Base-by-base conservation (phyloP, 2,797 vertebrate species). In the Neomorphus geoffroyi region DNA sequence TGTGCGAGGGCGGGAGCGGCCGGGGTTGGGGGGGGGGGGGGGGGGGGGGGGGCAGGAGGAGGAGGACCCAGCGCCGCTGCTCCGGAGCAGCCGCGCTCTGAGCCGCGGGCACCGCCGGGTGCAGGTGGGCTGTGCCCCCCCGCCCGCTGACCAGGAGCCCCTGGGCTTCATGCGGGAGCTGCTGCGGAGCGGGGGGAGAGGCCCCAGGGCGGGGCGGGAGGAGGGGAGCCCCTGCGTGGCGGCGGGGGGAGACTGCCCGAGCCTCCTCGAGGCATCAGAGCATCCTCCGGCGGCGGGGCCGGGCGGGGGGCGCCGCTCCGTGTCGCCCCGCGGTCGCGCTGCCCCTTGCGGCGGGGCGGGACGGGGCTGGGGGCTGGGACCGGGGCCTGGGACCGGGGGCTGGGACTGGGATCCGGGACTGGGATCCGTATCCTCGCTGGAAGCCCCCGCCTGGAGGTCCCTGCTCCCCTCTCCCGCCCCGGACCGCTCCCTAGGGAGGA, bases 1-100 rank as follows among this genome's bases (percentile, higher is more conserved):
- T 93, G 93, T 66, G 94, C 69, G 90, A 93, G 91, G 82, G 95
- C 96, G 66, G 95, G 94, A 89, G 93, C 73, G 86, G 92, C 93
- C 93, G 91, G 13, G 19, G n/a, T n/a, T n/a, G 46, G 46, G 19
- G 46, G 46, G 43, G 14, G n/a, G 19, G 46, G 46, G 43, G 14
- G n/a, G n/a, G n/a, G n/a, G n/a, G n/a, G n/a, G 86, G 73, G 73
- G 74, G 87, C 50, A n/a, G n/a, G n/a, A 80, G 92, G 80, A 87
- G 94, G 92, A 93, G 92, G 90, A 65, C 88, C 86, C 95, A 93
- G 92, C 96, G 86, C 90, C 88, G 88, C 94, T 61, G 94, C 91
- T 95, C 92, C 95, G 75, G 94, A 96, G 96, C 96, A 94, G 86
- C 69, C 88, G 87, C 80, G 48, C 95, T 96, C 92, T 93, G 45